These are phyloP conservation scores for Echinarachnius parma DNA, from an alignment of 53 echinoderm and acorn worm species.

Conservation along the genomic window DNA sequence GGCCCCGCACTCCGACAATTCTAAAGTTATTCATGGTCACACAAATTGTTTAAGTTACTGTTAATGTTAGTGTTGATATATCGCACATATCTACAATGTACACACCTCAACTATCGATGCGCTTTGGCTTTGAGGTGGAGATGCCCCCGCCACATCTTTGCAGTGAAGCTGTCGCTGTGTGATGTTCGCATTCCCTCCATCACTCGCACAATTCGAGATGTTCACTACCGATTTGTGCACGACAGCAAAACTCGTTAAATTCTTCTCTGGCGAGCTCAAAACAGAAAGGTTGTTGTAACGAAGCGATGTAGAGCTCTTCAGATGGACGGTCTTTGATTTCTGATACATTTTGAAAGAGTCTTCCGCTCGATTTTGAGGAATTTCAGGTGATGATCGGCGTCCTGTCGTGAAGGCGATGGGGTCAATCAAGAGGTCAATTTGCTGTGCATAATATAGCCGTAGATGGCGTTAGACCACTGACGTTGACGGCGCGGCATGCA, in stretches of 20 bases:
- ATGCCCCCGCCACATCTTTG: slow-evolving; percentile 56
- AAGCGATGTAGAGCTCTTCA: slow-evolving; percentile 86
- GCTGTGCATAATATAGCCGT: too few relatives aligned
- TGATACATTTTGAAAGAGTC: slow-evolving; percentile 64
- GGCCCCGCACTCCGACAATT: too few relatives aligned
- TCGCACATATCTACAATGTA: too few relatives aligned
- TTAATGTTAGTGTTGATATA: too few relatives aligned
- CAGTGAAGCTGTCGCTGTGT: slow-evolving; percentile 70
- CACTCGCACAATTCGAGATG: slow-evolving; percentile 70
- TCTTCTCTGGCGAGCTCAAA: slow-evolving; percentile 70
- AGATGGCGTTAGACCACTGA: too few relatives aligned
- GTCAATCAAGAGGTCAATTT: not conserved
- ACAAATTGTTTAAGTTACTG: too few relatives aligned
- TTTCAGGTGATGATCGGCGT: not conserved
- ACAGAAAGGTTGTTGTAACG: slow-evolving; percentile 91
- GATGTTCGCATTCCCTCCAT: slow-evolving; percentile 41
- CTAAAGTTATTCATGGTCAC: too few relatives aligned
- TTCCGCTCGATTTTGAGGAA: too few relatives aligned
- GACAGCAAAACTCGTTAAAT: slow-evolving; percentile 78
- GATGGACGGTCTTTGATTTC: slow-evolving; percentile 81
- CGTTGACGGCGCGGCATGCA: too few relatives aligned
- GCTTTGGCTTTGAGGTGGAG: slow-evolving; percentile 34
- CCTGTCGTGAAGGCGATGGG: slow-evolving; percentile 4
- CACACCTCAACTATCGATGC: slow-evolving; percentile 84
- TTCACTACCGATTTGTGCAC: slow-evolving; percentile 93